A percentile compares a stretch with the other conserved stretches of the same genome.
phyloP scores from a whole-genome alignment of 2,797 vertebrate species.

The Craterocephalus amniculus region DNA sequence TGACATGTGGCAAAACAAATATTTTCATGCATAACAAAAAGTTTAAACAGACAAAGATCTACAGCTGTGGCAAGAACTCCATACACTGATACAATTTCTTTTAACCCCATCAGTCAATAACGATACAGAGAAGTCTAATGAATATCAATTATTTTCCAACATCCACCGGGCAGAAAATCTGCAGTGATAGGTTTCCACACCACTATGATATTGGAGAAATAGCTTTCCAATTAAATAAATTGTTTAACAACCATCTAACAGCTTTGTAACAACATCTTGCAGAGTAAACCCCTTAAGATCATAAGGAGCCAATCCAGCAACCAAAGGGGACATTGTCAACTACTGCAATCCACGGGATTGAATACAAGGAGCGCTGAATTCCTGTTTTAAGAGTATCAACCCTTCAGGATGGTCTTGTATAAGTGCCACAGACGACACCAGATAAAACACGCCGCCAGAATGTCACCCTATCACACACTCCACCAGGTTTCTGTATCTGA shows the following conservation, averaged over 20 bases:
- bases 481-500: conserved; percentile 69
- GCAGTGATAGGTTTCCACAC: conserved; percentile 65
- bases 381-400: conserved; percentile 76
- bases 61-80: conserved; percentile 56
- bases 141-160: conserved; percentile 60
- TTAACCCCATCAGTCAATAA: conserved; percentile 49
- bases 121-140: conserved; percentile 50
- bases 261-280: conserved; percentile 74
- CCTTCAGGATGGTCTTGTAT: conserved; percentile 73
- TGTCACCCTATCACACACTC: conserved; percentile 84
- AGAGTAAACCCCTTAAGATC: conserved; percentile 70
- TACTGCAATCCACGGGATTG: conserved; percentile 77
- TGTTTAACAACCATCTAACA: conserved; percentile 72
- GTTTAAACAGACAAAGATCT: conserved; percentile 55
- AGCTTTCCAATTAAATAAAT: conserved; percentile 56
- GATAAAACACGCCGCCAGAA: conserved; percentile 77
- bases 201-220: conserved; percentile 62
- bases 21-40: conserved; percentile 67
- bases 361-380: conserved; percentile 75
- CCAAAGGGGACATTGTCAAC: conserved; percentile 69
- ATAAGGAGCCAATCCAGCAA: conserved; percentile 73
- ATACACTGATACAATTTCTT: conserved; percentile 35
- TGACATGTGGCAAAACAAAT: conserved; percentile 24
- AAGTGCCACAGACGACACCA: conserved; percentile 81
- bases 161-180: conserved; percentile 72